Conservation (phyloP, 2,888 invertebrate species). For the Andrena trimmerana region DNA sequence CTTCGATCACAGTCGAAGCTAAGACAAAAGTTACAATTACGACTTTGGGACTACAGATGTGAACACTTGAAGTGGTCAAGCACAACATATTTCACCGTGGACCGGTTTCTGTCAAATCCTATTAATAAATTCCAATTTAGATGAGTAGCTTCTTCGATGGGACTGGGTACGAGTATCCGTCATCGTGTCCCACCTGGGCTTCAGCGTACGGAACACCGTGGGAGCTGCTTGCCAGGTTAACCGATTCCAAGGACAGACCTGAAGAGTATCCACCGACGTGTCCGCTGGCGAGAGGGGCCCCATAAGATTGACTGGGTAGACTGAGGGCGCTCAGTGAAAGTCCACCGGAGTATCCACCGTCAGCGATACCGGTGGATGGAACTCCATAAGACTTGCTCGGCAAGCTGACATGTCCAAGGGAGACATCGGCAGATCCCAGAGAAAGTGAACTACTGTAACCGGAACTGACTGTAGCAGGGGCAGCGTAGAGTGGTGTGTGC, state of each 20-base stretch:
- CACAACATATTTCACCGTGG: not conserved
- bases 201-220: constrained; percentile 18
- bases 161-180: constrained; percentile 69
- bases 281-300: not conserved
- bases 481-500: not conserved
- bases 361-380: too few relatives aligned
- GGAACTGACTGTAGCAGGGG: not conserved
- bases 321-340: not conserved
- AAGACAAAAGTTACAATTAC: not conserved
- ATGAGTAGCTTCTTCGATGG: constrained; percentile 62
- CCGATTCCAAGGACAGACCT: constrained; percentile 5
- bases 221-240: constrained; percentile 4
- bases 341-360: too few relatives aligned
- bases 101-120: not conserved
- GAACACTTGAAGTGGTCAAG: not conserved
- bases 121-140: constrained; percentile 1
- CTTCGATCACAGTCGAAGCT: not conserved
- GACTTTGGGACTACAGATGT: not conserved
- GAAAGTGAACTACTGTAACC: constrained; percentile 14
- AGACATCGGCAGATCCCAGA: constrained; percentile 4
- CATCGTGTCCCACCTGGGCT: constrained; percentile 3
- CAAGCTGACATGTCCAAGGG: not conserved
- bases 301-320: constrained; percentile 8
- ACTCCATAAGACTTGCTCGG: constrained; percentile 14
- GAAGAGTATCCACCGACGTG: constrained; percentile 6